Evolutionary conservation across 2,888 invertebrate genomes (phyloP), one percentile per base, ranked within the genome.

Genomic region (Seira sanloemensis): DNA sequence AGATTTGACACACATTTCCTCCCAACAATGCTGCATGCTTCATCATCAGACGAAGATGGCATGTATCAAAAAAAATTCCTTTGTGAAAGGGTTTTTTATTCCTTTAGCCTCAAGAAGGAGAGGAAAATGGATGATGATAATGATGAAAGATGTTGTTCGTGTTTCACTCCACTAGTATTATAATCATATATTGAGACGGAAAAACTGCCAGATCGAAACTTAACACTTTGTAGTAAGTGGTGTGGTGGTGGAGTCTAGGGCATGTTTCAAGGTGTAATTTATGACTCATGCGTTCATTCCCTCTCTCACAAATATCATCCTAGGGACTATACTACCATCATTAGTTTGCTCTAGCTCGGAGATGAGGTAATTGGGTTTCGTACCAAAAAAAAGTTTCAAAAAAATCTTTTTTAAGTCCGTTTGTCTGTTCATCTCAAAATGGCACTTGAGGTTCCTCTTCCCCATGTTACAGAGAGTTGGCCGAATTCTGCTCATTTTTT

Each of bases 61-160:
- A 37, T 37, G 12, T 12, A 23, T 62, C 62, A 62, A n/a, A n/a
- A n/a, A n/a, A n/a, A n/a, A n/a, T 62, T 62, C 12, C 19, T 62
- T 21, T 7, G 19, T 21, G 4, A 19, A 62, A 62, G 62, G 62
- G 58, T 58, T 21, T 62, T 62, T 62, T 21, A 62, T 62, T 62
- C 62, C 16, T 58, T 58, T 62, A 21, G 62, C 62, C 62, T 62
- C 62, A 62, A 62, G 62, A 62, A 62, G 62, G n/a, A n/a, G n/a
- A n/a, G n/a, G n/a, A 62, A 62, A 19, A 62, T 62, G 19, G 62
- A 74, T 68, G 67, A 69, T 50, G 73, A 84, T 80, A 67, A 79
- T 80, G 79, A 73, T 84, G 79, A 84, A 79, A 84, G 79, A 78
- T 80, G 76, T 84, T 84, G 79, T 77, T 84, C 84, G 84, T 84